Evolutionary conservation across 2,797 vertebrate species (phyloP).

Genomic region (Ammospiza maritima): DNA sequence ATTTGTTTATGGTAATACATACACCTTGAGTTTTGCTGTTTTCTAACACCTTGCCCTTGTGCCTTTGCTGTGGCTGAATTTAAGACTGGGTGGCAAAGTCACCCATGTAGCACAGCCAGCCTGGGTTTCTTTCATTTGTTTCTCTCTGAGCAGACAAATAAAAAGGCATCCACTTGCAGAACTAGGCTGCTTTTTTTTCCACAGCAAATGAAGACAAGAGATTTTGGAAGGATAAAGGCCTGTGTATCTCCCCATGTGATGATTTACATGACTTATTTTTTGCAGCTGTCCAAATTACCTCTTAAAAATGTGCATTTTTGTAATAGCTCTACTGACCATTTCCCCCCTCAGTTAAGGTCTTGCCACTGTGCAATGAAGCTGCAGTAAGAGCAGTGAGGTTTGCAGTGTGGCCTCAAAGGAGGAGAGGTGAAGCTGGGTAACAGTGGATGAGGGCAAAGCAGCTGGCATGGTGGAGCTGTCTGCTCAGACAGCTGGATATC

Average conservation of each 20-base stretch:
- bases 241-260: background rate
- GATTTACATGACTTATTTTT: background rate
- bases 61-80: background rate
- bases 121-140: background rate
- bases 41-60: background rate
- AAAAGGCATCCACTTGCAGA: background rate
- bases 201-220: background rate
- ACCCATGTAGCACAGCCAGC: background rate
- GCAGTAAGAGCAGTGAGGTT: background rate
- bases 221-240: background rate
- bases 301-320: background rate
- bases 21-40: background rate
- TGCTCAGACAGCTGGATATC: background rate
- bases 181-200: background rate
- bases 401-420: background rate
- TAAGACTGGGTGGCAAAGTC: background rate
- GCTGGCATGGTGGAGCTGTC: background rate
- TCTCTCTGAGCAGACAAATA: background rate
- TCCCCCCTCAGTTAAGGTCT: background rate
- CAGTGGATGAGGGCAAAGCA: background rate
- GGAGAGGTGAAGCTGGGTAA: background rate
- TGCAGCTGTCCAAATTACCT: background rate
- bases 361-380: background rate
- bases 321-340: background rate
- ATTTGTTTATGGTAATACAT: background rate